phyloP scores from a whole-genome alignment of 2,888 invertebrate species.

The Sericinus montela region DNA sequence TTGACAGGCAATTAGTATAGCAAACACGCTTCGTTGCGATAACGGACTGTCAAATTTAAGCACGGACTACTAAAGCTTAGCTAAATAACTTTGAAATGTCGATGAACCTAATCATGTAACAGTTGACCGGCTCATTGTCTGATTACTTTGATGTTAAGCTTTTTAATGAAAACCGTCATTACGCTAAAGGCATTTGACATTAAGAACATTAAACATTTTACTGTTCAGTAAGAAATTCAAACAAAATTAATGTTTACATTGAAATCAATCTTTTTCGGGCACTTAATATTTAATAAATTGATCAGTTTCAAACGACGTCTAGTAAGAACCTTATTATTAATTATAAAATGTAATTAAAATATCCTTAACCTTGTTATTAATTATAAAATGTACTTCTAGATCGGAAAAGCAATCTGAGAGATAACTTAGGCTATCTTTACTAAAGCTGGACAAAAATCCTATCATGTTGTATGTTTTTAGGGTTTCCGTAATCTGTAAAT shows the following conservation, averaged over 20 bases:
- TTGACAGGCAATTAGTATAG: conserved; percentile 2
- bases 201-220: background rate
- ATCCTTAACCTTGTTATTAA: no score
- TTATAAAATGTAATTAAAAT: no score
- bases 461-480: no score
- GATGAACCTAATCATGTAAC: background rate
- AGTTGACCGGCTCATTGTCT: background rate
- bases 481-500: no score
- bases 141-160: background rate
- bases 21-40: conserved; percentile 1
- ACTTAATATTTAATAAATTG: no score
- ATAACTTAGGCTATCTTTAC: no score
- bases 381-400: no score
- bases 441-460: no score
- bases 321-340: no score
- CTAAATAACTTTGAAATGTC: conserved; percentile 3
- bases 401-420: no score
- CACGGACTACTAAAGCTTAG: conserved; percentile 6
- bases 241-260: background rate
- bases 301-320: no score
- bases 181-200: background rate
- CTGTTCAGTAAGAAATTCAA: background rate
- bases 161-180: background rate
- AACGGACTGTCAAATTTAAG: conserved; percentile 3
- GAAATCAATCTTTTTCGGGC: no score